Evolutionary conservation across 2,888 invertebrate species (phyloP).

Genomic region (Endotricha flammealis): DNA sequence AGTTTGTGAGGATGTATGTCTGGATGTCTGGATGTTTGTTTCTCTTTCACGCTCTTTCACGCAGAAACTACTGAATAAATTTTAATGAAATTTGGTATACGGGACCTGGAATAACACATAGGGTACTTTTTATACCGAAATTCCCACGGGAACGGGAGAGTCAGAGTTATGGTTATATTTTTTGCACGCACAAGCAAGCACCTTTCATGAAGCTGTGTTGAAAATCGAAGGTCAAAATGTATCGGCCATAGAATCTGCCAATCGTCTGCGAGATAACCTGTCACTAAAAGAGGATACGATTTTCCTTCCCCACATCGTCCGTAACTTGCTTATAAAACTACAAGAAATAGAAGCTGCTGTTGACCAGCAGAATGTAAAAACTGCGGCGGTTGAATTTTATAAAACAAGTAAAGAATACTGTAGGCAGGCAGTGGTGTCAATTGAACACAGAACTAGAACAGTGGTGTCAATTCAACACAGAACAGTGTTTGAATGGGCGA

Average conservation of each 20-base stretch:
- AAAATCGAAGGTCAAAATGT: conserved; percentile 22
- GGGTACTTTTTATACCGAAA: too few relatives aligned
- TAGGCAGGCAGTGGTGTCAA: conserved; percentile 9
- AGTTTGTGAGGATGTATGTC: too few relatives aligned
- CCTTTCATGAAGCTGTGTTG: conserved; percentile 19
- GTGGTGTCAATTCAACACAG: conserved; percentile 6
- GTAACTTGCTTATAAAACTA: conserved; percentile 16
- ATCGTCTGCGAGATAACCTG: conserved; percentile 23
- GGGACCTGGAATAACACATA: too few relatives aligned
- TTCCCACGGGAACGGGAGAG: too few relatives aligned
- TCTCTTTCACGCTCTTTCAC: too few relatives aligned
- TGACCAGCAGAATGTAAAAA: conserved; percentile 16
- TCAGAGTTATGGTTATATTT: conserved; percentile 18
- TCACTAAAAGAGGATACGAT: conserved; percentile 16
- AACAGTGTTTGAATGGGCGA: conserved; percentile 17
- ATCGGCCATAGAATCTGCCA: conserved; percentile 24
- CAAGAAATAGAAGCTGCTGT: conserved; percentile 4
- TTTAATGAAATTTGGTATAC: too few relatives aligned
- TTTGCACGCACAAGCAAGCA: conserved; percentile 21
- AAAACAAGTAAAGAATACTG: conserved; percentile 17
- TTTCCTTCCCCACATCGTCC: conserved; percentile 20
- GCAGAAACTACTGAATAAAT: too few relatives aligned
- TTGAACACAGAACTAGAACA: conserved; percentile 13
- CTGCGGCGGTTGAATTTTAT: conserved; percentile 12
- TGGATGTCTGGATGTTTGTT: too few relatives aligned